phyloP scores from a whole-genome alignment of 2,888 invertebrate species.

The Boloria selene region DNA sequence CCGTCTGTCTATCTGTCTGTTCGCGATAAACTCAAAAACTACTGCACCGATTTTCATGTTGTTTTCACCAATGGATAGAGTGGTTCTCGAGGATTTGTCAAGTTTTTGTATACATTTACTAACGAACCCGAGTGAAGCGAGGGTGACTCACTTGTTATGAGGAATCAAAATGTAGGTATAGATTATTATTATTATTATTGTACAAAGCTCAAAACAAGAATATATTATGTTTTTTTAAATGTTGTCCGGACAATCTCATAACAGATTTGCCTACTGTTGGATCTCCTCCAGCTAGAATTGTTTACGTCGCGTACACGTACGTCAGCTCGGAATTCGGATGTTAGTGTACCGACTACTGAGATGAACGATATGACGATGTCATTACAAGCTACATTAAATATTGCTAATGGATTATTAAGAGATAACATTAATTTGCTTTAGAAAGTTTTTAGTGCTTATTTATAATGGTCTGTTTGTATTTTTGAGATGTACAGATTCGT shows the following conservation, averaged over 20 bases:
- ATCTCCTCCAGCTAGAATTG: constrained; percentile 24
- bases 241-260: not conserved
- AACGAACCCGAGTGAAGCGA: too few relatives aligned
- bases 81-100: too few relatives aligned
- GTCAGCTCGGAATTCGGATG: constrained; percentile 32
- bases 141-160: too few relatives aligned
- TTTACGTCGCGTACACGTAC: constrained; percentile 15
- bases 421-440: not conserved
- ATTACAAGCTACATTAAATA: not conserved
- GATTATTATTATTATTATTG: too few relatives aligned
- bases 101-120: too few relatives aligned
- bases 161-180: too few relatives aligned
- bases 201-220: too few relatives aligned
- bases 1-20: too few relatives aligned
- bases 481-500: not conserved
- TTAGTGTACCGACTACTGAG: constrained; percentile 16
- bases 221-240: too few relatives aligned
- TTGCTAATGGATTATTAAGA: not conserved
- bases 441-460: not conserved
- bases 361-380: not conserved
- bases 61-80: too few relatives aligned
- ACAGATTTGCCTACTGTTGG: constrained; percentile 21
- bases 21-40: too few relatives aligned
- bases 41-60: too few relatives aligned
- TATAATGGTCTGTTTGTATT: not conserved